phyloP scores from a whole-genome alignment of 2,888 invertebrate genomes.

The Ophion ellenae region DNA sequence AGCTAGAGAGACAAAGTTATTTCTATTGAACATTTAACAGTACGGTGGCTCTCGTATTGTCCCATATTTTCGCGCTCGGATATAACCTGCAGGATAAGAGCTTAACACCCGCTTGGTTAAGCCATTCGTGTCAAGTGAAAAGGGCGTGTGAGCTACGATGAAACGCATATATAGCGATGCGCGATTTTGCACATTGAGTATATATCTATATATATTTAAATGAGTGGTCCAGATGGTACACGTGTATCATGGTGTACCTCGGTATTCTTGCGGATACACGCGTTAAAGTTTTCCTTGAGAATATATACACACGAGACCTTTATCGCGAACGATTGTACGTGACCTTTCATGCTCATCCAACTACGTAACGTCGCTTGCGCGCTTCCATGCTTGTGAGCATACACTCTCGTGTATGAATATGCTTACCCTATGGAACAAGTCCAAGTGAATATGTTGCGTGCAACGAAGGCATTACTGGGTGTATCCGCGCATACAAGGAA shows the following conservation, averaged over 20 bases:
- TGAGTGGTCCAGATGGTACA: slow-evolving; percentile 34
- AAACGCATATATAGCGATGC: slow-evolving; percentile 21
- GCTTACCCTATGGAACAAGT: background rate
- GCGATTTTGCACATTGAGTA: background rate
- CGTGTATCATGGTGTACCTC: background rate
- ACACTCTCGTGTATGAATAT: slow-evolving; percentile 13
- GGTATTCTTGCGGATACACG: slow-evolving; percentile 28
- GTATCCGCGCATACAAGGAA: background rate
- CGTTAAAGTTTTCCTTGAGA: slow-evolving; percentile 46
- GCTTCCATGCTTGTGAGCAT: slow-evolving; percentile 11
- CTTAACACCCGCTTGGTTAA: slow-evolving; percentile 47
- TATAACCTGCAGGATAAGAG: slow-evolving; percentile 49
- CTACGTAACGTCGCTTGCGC: slow-evolving; percentile 21
- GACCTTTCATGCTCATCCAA: slow-evolving; percentile 54
- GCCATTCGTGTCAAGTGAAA: slow-evolving; percentile 47
- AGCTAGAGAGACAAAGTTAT: background rate
- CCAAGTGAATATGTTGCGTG: background rate
- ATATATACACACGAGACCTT: slow-evolving; percentile 17
- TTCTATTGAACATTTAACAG: slow-evolving; percentile 10
- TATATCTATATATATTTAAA: background rate
- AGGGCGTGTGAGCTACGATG: slow-evolving; percentile 27
- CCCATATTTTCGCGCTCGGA: slow-evolving; percentile 32
- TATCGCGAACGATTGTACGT: slow-evolving; percentile 40
- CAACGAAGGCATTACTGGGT: background rate
- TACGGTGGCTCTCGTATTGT: slow-evolving; percentile 13